phyloP scores from a whole-genome alignment of 2,888 invertebrate species.

The Ectemnius lituratus region DNA sequence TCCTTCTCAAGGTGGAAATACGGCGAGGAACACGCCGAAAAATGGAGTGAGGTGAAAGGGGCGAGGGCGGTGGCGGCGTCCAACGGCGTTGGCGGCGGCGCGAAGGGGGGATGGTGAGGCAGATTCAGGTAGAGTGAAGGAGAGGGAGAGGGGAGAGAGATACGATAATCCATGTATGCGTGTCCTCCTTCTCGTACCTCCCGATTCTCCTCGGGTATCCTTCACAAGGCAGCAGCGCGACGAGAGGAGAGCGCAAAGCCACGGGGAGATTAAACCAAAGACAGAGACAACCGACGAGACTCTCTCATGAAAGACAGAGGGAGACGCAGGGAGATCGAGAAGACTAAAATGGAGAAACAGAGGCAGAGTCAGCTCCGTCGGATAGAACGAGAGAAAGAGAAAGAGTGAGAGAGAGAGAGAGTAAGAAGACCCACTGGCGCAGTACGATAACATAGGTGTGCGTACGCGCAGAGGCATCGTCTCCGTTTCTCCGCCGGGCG shows the following conservation, averaged over 20 bases:
- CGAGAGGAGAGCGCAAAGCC: constrained; percentile 31
- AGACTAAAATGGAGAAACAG: not conserved
- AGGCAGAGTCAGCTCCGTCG: no score
- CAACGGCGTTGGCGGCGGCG: not conserved
- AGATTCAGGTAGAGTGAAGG: not conserved
- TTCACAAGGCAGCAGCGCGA: constrained; percentile 66
- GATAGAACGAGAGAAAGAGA: constrained; percentile 10
- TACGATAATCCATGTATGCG: constrained; percentile 51
- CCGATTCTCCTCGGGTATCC: constrained; percentile 43
- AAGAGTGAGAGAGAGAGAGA: no score
- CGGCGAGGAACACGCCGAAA: constrained; percentile 30
- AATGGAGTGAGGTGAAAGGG: constrained; percentile 32
- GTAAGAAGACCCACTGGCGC: constrained; percentile 19
- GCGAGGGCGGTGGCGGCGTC: not conserved
- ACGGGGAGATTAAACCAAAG: constrained; percentile 14
- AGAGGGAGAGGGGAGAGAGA: constrained; percentile 23
- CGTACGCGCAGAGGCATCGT: constrained; percentile 36
- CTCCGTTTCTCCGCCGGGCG: constrained; percentile 39
- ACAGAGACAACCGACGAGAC: not conserved
- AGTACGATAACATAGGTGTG: constrained; percentile 45
- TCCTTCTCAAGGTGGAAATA: constrained; percentile 51
- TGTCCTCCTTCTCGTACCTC: constrained; percentile 50
- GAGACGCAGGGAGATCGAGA: not conserved
- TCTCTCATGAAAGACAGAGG: not conserved
- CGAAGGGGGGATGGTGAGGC: constrained; percentile 7